Conservation (phyloP, 1,140 invertebrate species). For the Lanistes nyassanus region DNA sequence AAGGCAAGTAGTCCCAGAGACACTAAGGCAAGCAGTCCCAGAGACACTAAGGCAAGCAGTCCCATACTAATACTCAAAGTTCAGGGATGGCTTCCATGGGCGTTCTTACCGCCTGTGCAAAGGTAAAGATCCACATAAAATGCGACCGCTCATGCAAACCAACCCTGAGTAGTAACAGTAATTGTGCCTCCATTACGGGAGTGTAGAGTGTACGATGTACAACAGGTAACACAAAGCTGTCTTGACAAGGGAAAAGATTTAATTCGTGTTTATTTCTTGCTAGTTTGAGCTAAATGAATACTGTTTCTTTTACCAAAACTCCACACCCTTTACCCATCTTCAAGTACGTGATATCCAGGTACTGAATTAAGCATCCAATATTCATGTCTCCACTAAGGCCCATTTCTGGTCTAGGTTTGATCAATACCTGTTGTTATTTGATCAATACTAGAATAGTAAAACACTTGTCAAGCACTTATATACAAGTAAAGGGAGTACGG, state of each 20-base stretch:
- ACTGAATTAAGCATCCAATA: not conserved
- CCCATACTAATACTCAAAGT: not conserved
- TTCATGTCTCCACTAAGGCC: too few species aligned
- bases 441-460: too few species aligned
- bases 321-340: not conserved
- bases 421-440: too few species aligned
- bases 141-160: not conserved
- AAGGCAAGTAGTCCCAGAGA: not conserved
- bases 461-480: too few species aligned
- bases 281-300: not conserved
- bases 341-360: not conserved
- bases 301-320: not conserved
- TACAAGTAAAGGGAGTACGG: too few species aligned
- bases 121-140: not conserved
- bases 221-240: not conserved
- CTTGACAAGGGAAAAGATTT: not conserved
- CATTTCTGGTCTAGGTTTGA: too few species aligned
- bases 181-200: not conserved
- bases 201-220: not conserved
- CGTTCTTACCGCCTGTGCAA: not conserved
- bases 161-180: not conserved
- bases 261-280: not conserved
- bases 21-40: not conserved
- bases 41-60: not conserved
- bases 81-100: not conserved